These are phyloP conservation scores for Podargus strigoides DNA, from an alignment of 2,797 vertebrate species.

Conservation along the genomic window DNA sequence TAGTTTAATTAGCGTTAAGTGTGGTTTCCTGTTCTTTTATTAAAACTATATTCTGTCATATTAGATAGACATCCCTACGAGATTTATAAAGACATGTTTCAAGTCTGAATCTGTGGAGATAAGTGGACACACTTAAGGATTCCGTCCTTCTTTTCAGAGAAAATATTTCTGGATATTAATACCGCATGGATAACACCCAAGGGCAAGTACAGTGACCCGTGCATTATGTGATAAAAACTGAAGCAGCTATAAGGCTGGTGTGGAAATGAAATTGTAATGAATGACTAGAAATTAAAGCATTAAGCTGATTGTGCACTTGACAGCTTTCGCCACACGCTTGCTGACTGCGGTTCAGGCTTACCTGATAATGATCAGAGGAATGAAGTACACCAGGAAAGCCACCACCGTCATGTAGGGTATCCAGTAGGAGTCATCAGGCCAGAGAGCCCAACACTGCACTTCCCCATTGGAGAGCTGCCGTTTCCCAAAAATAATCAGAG, in stretches of 20 bases:
- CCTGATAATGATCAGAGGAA: conserved; percentile 79
- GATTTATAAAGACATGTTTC: neutral
- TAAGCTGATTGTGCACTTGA: neutral
- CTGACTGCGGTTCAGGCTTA: neutral
- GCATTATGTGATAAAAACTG: neutral
- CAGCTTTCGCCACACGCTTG: neutral
- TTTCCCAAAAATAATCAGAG: conserved; percentile 79
- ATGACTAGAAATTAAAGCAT: conserved; percentile 18
- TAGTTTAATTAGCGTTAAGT: conserved; percentile 1
- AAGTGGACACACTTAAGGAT: neutral
- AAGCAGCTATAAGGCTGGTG: neutral
- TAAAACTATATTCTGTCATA: neutral
- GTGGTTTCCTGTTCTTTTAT: neutral
- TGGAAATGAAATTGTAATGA: neutral
- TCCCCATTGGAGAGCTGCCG: conserved; percentile 74
- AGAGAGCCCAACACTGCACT: conserved; percentile 79
- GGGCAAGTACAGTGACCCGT: rapidly evolving
- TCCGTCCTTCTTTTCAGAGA: neutral
- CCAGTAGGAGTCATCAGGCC: conserved; percentile 81
- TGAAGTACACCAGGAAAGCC: conserved; percentile 80
- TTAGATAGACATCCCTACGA: neutral
- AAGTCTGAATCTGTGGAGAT: neutral
- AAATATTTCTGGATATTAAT: neutral
- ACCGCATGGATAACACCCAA: neutral
- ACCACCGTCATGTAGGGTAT: conserved; percentile 78